phyloP scores from a whole-genome alignment of 2,888 invertebrate genomes.

The Sarcophaga rosellei region DNA sequence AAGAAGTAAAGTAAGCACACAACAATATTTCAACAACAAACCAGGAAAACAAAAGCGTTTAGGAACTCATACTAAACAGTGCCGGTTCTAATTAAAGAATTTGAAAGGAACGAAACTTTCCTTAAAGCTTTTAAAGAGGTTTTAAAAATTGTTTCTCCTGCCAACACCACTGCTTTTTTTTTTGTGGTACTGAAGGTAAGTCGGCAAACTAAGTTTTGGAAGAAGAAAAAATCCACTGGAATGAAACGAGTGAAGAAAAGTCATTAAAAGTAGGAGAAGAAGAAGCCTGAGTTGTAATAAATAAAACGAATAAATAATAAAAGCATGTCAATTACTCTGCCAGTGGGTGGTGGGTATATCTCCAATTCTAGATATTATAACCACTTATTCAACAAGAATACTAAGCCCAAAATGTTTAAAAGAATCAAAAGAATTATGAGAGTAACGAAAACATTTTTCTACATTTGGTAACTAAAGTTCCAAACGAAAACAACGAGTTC shows the following conservation, averaged over 20 bases:
- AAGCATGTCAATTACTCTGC: slow-evolving; percentile 58
- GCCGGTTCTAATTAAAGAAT: too few species aligned
- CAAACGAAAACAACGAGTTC: too few species aligned
- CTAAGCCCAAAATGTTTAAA: not conserved
- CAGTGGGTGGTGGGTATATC: slow-evolving; percentile 35
- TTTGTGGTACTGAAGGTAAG: too few species aligned
- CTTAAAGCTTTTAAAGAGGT: too few species aligned
- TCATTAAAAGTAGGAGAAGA: slow-evolving; percentile 8
- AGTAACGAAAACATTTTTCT: not conserved
- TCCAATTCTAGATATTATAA: slow-evolving; percentile 18
- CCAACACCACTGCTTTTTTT: too few species aligned
- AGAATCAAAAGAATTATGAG: not conserved
- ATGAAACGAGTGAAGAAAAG: not conserved
- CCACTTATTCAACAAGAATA: not conserved
- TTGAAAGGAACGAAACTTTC: too few species aligned
- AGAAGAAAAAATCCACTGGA: too few species aligned
- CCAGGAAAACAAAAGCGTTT: not conserved
- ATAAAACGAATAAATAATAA: slow-evolving; percentile 55
- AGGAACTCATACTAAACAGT: not conserved
- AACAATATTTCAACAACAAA: not conserved
- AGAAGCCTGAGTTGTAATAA: slow-evolving; percentile 34
- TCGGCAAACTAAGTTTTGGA: too few species aligned
- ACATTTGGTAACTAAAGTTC: too few species aligned
- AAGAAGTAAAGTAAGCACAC: not conserved
- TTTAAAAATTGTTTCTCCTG: too few species aligned